These are phyloP conservation scores for Branchinecta lynchi DNA, from an alignment of 1,140 invertebrate species.

Conservation along the genomic window DNA sequence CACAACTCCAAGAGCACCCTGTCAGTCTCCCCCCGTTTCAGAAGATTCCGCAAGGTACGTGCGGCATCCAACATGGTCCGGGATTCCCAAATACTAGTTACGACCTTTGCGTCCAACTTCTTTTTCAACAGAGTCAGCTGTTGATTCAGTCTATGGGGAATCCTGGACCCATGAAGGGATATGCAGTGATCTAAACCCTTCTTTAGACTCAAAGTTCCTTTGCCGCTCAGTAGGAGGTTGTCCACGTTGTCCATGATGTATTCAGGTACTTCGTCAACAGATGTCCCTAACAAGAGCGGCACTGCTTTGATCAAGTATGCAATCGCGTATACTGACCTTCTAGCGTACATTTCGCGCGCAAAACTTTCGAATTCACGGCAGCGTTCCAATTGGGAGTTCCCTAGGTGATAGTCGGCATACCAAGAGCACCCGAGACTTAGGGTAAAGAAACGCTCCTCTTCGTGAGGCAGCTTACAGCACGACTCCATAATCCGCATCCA, in stretches of 20 bases:
- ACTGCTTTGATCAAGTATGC: background rate
- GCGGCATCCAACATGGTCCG: too few relatives aligned
- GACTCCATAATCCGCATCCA: background rate
- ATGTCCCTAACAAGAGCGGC: background rate
- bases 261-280: background rate
- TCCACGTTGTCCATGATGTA: background rate
- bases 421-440: background rate
- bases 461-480: background rate
- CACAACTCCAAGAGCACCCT: too few relatives aligned
- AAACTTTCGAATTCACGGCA: background rate
- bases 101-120: too few relatives aligned
- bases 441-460: background rate
- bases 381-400: background rate
- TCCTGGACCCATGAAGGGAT: background rate
- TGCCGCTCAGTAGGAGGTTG: background rate
- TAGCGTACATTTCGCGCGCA: background rate
- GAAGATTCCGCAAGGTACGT: too few relatives aligned
- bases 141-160: background rate
- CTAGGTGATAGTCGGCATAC: background rate
- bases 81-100: too few relatives aligned
- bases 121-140: too few relatives aligned
- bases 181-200: background rate
- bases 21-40: too few relatives aligned
- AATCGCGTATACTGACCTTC: background rate
- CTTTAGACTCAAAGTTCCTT: background rate